phyloP scores from a whole-genome alignment of 2,113 vertebrate species.

The Hassar affinis region DNA sequence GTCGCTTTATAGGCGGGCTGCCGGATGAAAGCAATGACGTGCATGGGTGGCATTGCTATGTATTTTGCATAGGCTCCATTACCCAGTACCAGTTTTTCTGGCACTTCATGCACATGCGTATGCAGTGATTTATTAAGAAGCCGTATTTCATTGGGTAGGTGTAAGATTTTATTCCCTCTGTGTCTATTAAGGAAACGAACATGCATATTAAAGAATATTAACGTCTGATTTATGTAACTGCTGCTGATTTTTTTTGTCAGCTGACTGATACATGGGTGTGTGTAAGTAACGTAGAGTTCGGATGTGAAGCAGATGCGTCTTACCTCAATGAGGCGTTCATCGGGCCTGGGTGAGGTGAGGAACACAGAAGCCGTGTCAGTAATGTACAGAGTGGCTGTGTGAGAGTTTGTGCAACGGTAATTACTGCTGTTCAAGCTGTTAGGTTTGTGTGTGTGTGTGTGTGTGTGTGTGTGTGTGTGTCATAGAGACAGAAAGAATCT shows the following conservation, averaged over 20 bases:
- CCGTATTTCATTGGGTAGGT: too few species aligned
- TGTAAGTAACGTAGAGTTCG: background rate
- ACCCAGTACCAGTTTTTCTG: too few species aligned
- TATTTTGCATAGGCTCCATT: too few species aligned
- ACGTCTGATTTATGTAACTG: background rate
- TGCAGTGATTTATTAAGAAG: background rate
- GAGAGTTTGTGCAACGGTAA: background rate
- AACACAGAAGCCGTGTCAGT: background rate
- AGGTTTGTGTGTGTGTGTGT: conserved; percentile 37
- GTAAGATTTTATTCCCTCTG: background rate
- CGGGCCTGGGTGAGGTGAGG: background rate
- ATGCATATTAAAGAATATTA: background rate
- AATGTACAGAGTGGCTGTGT: background rate
- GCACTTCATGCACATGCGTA: too few species aligned
- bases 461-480: conserved; percentile 37
- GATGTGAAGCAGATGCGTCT: background rate
- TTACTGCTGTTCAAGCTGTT: conserved; percentile 9
- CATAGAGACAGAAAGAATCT: conserved; percentile 56
- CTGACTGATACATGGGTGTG: background rate
- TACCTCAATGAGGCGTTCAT: background rate
- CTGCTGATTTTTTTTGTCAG: background rate
- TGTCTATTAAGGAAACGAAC: background rate
- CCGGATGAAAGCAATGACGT: too few species aligned
- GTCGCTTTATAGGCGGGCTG: too few species aligned
- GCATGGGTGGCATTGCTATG: too few species aligned